These are phyloP conservation scores for Cherax destructor DNA, from an alignment of 1,140 invertebrate genomes.

Conservation along the genomic window DNA sequence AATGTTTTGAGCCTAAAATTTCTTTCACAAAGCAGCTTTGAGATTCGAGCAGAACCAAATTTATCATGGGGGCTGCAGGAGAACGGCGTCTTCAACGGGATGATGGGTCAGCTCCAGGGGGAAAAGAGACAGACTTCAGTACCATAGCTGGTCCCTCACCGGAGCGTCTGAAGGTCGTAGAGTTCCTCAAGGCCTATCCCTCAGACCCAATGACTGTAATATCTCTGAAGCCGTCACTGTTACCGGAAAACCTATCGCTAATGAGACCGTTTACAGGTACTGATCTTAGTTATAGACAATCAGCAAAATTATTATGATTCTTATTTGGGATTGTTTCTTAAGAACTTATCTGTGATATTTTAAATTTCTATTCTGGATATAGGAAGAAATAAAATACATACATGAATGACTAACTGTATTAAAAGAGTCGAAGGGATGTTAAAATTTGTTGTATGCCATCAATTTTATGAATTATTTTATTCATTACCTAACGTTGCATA, in stretches of 20 bases:
- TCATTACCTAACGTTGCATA: too few relatives aligned
- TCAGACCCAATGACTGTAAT: constrained; percentile 8
- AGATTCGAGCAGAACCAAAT: background rate
- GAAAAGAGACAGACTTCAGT: constrained; percentile 9
- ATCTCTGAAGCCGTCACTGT: constrained; percentile 3
- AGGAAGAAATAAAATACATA: too few relatives aligned
- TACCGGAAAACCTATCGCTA: background rate
- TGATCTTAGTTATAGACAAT: background rate
- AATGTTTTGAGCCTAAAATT: too few relatives aligned
- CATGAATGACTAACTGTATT: too few relatives aligned
- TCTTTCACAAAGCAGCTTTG: background rate
- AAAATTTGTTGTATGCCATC: too few relatives aligned
- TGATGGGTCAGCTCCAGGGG: constrained; percentile 20
- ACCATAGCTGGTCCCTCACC: constrained; percentile 4
- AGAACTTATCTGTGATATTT: too few relatives aligned
- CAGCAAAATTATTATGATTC: too few relatives aligned
- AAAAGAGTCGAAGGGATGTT: too few relatives aligned
- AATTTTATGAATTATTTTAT: too few relatives aligned
- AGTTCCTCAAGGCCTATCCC: background rate
- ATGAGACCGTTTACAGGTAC: constrained; percentile 29
- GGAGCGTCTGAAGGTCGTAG: background rate
- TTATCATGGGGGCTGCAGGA: background rate
- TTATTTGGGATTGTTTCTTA: too few relatives aligned
- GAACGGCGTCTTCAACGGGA: background rate
- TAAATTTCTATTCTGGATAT: too few relatives aligned